Evolutionary conservation across 2,113 vertebrate species (phyloP).

Genomic region (Azemiops feae): DNA sequence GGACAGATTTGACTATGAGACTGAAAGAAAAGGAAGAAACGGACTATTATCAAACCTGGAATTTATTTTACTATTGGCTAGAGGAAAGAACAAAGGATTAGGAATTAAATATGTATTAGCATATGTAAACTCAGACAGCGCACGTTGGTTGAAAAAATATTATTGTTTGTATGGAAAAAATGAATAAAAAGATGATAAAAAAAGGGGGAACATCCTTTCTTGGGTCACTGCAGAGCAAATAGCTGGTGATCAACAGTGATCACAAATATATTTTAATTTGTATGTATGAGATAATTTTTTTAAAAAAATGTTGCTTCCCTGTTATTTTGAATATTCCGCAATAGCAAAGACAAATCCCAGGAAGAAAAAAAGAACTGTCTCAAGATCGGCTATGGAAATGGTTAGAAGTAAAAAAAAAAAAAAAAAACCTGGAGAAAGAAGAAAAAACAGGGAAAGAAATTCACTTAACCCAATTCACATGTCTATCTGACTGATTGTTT

Average conservation of each 20-base stretch:
- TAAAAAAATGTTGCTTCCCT: not conserved
- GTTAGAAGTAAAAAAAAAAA: constrained; percentile 14
- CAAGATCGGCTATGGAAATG: not conserved
- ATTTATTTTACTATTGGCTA: too few relatives aligned
- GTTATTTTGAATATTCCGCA: not conserved
- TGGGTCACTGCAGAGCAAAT: not conserved
- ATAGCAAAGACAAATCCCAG: not conserved
- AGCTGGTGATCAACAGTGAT: not conserved
- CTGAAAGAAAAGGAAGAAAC: too few relatives aligned
- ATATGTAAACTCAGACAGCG: too few relatives aligned
- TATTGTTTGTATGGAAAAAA: too few relatives aligned
- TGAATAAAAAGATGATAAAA: too few relatives aligned
- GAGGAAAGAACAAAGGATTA: too few relatives aligned
- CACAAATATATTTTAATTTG: not conserved
- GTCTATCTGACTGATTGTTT: constrained; percentile 38
- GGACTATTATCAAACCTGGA: too few relatives aligned
- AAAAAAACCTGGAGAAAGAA: not conserved
- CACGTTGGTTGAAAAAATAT: too few relatives aligned
- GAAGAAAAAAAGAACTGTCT: not conserved
- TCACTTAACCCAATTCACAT: constrained; percentile 18
- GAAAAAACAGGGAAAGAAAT: constrained; percentile 25
- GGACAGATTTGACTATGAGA: too few relatives aligned
- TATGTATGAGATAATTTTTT: not conserved
- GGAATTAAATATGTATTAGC: too few relatives aligned
- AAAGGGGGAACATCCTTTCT: not conserved